A percentile compares a stretch with the other conserved stretches of the same genome.
Conservation (phyloP, 2,888 invertebrate species). For the Galeruca laticollis region DNA sequence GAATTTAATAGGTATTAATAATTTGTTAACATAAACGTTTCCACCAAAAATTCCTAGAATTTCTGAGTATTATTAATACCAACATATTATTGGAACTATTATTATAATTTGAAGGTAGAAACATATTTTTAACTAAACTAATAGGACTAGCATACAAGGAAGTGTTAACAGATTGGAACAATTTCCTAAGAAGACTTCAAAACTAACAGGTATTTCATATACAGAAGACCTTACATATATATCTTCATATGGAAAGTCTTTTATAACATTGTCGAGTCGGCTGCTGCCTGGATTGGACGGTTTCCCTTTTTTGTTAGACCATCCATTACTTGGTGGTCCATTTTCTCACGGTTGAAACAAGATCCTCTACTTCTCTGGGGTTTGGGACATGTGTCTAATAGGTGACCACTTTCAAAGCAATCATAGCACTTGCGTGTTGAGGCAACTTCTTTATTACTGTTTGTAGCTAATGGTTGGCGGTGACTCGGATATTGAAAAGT, state of each 20-base stretch:
- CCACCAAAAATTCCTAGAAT: neutral
- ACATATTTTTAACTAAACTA: neutral
- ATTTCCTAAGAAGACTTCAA: no score
- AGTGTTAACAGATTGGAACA: no score
- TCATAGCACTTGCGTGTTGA: neutral
- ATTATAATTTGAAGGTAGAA: neutral
- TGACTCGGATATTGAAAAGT: neutral
- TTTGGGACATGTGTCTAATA: neutral
- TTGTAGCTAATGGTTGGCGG: neutral
- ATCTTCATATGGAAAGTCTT: neutral
- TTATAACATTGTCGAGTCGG: neutral
- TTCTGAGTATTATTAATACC: conserved; percentile 3
- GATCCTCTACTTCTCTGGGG: neutral
- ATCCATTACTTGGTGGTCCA: no score
- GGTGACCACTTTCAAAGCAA: neutral
- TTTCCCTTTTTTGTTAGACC: no score
- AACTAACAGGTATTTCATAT: neutral
- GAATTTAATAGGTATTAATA: neutral
- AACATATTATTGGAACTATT: neutral
- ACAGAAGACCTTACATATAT: neutral
- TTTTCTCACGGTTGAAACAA: neutral
- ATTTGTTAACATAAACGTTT: neutral
- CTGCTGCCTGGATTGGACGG: no score
- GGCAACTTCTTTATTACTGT: neutral
- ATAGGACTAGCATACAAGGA: neutral